Evolutionary conservation across 37 sponge, comb jelly and placozoan genomes (phyloP), one percentile per base, ranked within the genome.

Genomic region (Theonella swinhoei): DNA sequence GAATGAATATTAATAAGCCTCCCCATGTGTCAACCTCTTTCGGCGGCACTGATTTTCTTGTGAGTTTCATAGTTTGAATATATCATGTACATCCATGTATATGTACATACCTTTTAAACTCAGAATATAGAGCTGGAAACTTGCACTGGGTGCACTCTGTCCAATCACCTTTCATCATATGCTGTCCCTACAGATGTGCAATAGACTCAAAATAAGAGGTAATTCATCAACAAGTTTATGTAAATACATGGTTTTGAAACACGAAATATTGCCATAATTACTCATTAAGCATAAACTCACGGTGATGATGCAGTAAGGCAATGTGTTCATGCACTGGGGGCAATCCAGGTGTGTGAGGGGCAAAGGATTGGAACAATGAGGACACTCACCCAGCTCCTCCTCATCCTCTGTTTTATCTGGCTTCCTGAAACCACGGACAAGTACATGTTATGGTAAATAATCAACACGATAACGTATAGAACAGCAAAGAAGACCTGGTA

Each of bases 271-370:
- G n/a, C n/a, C n/a, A n/a, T n/a, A n/a, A n/a, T n/a, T n/a, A n/a
- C n/a, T n/a, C n/a, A n/a, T n/a, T n/a, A n/a, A n/a, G n/a, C n/a
- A n/a, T n/a, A n/a, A n/a, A 70, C 97, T 71, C 34, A 93, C 98
- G 64, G 98, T 94, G 23, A 89, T 74, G 26, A 99, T 93, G 80
- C 99, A 99, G 84, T 99, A 99, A 29, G 97, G 97, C 4, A 99
- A 59, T 39, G 69, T 88, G 84, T 90, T 99, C 87, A 96, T 99
- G 86, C 99, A 99, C 75, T 99, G 90, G 24, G 94, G 89, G 80
- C 99, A 99, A 80, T 99, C 96, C 70, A 99, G 90, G 32, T 78
- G 80, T 7, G 71, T 94, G 77, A 90, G 87, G 3, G 91, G 90
- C 5, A 99, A 43, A 42, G 79, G 58, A 24, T 80, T 54, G 11